phyloP scores from a whole-genome alignment of 2,113 vertebrate species.

The Larimichthys polyactis region DNA sequence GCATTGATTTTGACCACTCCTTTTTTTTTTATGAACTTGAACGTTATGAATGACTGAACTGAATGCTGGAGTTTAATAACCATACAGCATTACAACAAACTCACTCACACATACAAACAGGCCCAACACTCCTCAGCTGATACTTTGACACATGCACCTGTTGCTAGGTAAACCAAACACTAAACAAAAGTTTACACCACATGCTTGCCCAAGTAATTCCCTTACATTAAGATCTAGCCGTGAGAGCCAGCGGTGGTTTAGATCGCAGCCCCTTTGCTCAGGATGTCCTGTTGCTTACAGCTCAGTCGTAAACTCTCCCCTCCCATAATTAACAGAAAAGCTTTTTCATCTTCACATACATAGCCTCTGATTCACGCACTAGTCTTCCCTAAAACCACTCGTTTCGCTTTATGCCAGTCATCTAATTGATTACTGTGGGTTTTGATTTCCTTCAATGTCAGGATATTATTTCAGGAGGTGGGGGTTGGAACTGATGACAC shows the following conservation, averaged over 20 bases:
- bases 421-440: constrained; percentile 69
- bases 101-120: not conserved
- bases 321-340: constrained; percentile 67
- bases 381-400: constrained; percentile 55
- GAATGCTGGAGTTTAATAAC: not conserved
- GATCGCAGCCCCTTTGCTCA: constrained; percentile 34
- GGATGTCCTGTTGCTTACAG: constrained; percentile 55
- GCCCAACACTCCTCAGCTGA: not conserved
- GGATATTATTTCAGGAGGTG: constrained; percentile 33
- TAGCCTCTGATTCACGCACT: constrained; percentile 76
- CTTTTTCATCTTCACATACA: constrained; percentile 74
- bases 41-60: not conserved
- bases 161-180: constrained; percentile 68
- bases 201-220: constrained; percentile 18
- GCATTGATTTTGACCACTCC: not conserved
- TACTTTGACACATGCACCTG: constrained; percentile 47
- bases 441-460: constrained; percentile 57
- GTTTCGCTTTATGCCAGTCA: constrained; percentile 54
- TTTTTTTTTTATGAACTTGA: not conserved
- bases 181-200: constrained; percentile 50
- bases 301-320: constrained; percentile 69
- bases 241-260: constrained; percentile 31
- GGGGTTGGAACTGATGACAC: constrained; percentile 65
- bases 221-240: constrained; percentile 13
- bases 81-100: constrained; percentile 2